Base-by-base conservation (phyloP, 2,113 vertebrate genomes). In the Sturnira hondurensis region DNA sequence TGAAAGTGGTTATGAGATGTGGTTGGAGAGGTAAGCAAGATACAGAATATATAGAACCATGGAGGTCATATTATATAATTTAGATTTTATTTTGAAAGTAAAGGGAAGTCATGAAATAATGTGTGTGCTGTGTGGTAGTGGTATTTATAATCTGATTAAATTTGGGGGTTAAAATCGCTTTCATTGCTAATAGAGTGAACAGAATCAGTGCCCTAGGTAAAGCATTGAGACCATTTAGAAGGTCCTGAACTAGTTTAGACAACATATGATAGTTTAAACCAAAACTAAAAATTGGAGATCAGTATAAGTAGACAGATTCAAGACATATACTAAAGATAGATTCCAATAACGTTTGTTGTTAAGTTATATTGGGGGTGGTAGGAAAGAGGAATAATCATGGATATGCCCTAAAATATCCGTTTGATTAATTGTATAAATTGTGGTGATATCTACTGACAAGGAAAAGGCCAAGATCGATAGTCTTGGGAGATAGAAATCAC, bases 141-240 rank as follows among this genome's bases (percentile, higher is more conserved):
- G 36, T 83, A 38, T 1, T 50, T 84, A 71, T 33, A 19, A 17
- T 78, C n/a, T 70, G 20, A 86, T 61, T 58, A 90, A 70, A 7
- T 22, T 67, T 91, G 36, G 16, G 14, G 63, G 26, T 78, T 71
- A 84, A 91, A 91, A 82, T 83, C 24, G 78, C 31, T 31, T 31
- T 65, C 80, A 43, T 15, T 78, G 31, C 16, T 56, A n/a, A 14
- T 47, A 71, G 36, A 3, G 16, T 41, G 9, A 91, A 67, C 22
- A 36, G 33, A n/a, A 86, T 6, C 45, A 85, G 22, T 11, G 45
- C 24, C 33, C 14, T 6, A 20, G 70, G 47, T 41, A 52, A 26
- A 81, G 17, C 28, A 58, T 12, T 41, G 47, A 45, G n/a, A 16
- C 41, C 14, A 47, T 11, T 26, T 41, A 47, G 81, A 82, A 77